These are phyloP conservation scores for Chanos chanos DNA, from an alignment of 2,797 vertebrate species.

Conservation along the genomic window DNA sequence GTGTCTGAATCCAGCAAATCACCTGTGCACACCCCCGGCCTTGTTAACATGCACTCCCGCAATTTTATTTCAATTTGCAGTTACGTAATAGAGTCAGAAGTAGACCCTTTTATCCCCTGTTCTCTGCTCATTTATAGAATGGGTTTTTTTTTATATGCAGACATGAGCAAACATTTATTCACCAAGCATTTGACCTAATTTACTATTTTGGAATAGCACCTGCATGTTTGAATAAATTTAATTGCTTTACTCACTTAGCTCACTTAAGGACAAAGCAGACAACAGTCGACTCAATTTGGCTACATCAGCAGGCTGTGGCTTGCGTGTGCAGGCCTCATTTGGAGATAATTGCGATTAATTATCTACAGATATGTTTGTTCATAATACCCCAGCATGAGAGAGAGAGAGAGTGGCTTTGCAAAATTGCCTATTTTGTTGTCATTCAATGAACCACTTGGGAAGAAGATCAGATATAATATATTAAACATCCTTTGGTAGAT, in stretches of 20 bases:
- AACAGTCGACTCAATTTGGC: slow-evolving; percentile 61
- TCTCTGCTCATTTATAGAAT: slow-evolving; percentile 37
- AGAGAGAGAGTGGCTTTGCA: slow-evolving; percentile 14
- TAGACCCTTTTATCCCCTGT: slow-evolving; percentile 10
- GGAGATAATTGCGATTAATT: slow-evolving; percentile 70
- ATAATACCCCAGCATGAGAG: slow-evolving; percentile 3
- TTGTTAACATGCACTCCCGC: slow-evolving; percentile 35
- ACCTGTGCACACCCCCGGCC: slow-evolving; percentile 29
- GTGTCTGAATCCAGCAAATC: too few species aligned
- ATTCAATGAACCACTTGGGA: not conserved
- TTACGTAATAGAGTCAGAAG: not conserved
- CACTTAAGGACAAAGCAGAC: slow-evolving; percentile 61
- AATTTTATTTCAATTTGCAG: slow-evolving; percentile 48
- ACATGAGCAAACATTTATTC: slow-evolving; percentile 50
- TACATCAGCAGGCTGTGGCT: slow-evolving; percentile 57
- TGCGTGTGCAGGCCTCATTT: slow-evolving; percentile 57
- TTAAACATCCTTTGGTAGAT: too few species aligned
- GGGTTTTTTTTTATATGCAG: slow-evolving; percentile 29
- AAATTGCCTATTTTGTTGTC: slow-evolving; percentile 27
- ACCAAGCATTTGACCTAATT: slow-evolving; percentile 59
- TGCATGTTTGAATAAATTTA: slow-evolving; percentile 67
- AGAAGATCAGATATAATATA: slow-evolving; percentile 9
- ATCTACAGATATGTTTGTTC: slow-evolving; percentile 56
- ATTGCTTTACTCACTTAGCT: slow-evolving; percentile 70
- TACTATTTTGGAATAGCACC: slow-evolving; percentile 59